Evolutionary conservation across 2,113 vertebrate genomes (phyloP).

Genomic region (Hymenochirus boettgeri): DNA sequence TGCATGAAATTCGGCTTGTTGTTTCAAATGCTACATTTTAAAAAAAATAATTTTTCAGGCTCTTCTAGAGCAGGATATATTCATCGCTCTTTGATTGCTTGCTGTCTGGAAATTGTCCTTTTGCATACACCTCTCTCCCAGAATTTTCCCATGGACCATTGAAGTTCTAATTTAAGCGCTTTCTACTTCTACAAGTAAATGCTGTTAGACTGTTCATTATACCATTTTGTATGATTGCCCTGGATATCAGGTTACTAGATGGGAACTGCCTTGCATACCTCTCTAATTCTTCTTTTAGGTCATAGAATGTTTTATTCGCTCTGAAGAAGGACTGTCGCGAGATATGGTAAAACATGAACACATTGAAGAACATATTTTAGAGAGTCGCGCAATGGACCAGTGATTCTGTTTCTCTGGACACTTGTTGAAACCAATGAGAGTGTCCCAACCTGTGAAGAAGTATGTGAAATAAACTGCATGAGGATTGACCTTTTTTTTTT

Average conservation of each 20-base stretch:
- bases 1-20: too few relatives aligned
- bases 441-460: constrained; percentile 93
- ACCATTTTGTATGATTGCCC: too few relatives aligned
- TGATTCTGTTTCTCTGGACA: constrained; percentile 81
- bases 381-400: constrained; percentile 82
- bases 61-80: constrained; percentile 87
- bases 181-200: constrained; percentile 94
- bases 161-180: constrained; percentile 72
- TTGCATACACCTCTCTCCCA: constrained; percentile 91
- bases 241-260: too few relatives aligned
- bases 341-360: constrained; percentile 97
- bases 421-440: constrained; percentile 69
- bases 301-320: constrained; percentile 93
- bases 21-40: too few relatives aligned
- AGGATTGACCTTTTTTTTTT: too few relatives aligned
- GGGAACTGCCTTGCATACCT: too few relatives aligned
- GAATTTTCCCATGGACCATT: constrained; percentile 94
- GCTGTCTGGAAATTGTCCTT: constrained; percentile 91
- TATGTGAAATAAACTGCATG: constrained; percentile 56
- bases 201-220: constrained; percentile 6
- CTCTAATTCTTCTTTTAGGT: too few relatives aligned
- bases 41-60: constrained; percentile 72
- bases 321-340: constrained; percentile 90
- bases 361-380: constrained; percentile 93
- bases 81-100: constrained; percentile 85